Base-by-base conservation (phyloP, 1,140 invertebrate genomes). In the Tachypleus tridentatus region DNA sequence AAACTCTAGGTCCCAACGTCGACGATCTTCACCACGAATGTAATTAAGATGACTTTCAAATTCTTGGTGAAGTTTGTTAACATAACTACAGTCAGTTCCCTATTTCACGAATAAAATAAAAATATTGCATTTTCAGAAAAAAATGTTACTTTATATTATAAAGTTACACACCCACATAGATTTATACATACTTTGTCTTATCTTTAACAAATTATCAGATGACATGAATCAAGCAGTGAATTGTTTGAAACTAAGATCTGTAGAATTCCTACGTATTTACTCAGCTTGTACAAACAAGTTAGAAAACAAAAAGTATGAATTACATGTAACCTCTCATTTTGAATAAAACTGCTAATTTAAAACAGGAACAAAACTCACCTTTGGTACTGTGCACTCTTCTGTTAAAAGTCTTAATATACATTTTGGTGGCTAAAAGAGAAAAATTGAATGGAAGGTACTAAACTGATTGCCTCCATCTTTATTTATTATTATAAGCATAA, bases 341-440 rank as follows among this genome's bases (percentile, higher is more conserved):
- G 29, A 29, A 29, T 29, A 29, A 29, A 29, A 29, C 29, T 29
- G 29, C 29, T 29, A 29, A 29, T 29, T 29, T 29, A 29, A 29
- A 29, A 29, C 29, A 29, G 29, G 29, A 29, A 29, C 29, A 29
- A 29, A 29, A 67, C 65, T 71, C 73, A 81, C 80, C 73, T 93
- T 91, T 10, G 91, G 92, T 86, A 95, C 89, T 74, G 93, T 89
- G 73, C 91, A 95, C 75, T 94, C 91, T 77, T 95, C 92, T 10
- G 89, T 90, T 11, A 94, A 79, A 61, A 94, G 76, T 68, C 93
- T 91, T 9, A 95, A 81, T 70, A 95, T 82, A 79, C 91, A 93
- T 70, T 90, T 78, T 0, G 91, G 92, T 7, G 91, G 89, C 77
- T 68, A 51, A 57, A 65, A 48, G 10, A 29, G 29, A 29, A 29